phyloP scores from a whole-genome alignment of 53 echinoderm and acorn worm genomes.

The Patiria pectinifera region DNA sequence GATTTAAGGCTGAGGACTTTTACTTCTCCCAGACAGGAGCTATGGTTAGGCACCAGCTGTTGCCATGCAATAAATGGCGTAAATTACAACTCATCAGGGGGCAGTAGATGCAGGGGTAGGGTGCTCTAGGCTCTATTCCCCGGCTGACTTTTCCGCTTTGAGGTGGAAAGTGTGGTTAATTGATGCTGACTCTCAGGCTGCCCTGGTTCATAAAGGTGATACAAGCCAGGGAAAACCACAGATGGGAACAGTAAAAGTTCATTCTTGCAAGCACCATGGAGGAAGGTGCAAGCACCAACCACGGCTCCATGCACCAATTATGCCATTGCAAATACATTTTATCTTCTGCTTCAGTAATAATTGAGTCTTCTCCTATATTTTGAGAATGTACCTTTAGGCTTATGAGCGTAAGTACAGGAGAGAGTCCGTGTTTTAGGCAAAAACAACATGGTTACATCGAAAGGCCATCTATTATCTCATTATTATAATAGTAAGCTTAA shows the following conservation, averaged over 20 bases:
- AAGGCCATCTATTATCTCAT: too few species aligned
- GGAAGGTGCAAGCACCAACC: too few species aligned
- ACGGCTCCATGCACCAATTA: too few species aligned
- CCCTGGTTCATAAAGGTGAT: slow-evolving; percentile 4
- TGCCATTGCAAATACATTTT: too few species aligned
- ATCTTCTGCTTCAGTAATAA: too few species aligned
- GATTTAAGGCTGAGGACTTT: neutral
- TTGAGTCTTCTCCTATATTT: too few species aligned
- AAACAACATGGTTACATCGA: too few species aligned
- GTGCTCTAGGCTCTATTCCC: neutral
- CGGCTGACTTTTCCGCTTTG: neutral
- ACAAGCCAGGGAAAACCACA: slow-evolving; percentile 1
- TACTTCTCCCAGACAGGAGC: neutral
- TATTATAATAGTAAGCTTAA: too few species aligned
- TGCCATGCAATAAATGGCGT: slow-evolving; percentile 26
- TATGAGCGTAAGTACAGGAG: too few species aligned
- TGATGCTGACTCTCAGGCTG: slow-evolving; percentile 20
- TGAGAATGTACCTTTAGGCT: too few species aligned
- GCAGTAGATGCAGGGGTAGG: neutral
- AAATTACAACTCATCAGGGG: slow-evolving; percentile 54
- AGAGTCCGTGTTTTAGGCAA: too few species aligned
- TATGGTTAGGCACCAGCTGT: slow-evolving; percentile 44
- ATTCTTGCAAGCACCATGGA: too few species aligned
- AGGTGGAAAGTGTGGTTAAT: slow-evolving; percentile 24
- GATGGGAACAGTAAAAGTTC: neutral